Evolutionary conservation across 2,113 vertebrate species (phyloP), one percentile per base, ranked within the genome.

Genomic region (Pao palembangensis): DNA sequence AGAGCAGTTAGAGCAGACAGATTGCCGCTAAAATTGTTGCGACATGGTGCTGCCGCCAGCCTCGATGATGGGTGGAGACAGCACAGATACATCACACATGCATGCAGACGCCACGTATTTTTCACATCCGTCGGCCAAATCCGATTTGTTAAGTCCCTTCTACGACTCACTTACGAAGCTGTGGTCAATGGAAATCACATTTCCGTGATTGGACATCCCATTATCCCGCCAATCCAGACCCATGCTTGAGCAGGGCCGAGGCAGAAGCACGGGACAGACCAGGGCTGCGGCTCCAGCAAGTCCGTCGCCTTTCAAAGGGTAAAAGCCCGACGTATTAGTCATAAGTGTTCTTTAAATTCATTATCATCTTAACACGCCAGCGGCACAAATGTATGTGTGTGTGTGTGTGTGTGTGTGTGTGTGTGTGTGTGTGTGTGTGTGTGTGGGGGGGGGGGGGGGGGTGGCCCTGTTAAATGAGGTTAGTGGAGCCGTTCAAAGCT

Each of bases 311-410:
- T 87, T 90, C 85, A 89, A 89, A 90, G 89, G 86, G 90, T 90
- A 91, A 92, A 91, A 92, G 88, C 90, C 87, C 87, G 87, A 89
- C 85, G 89, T 89, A 89, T 91, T 91, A 88, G 88, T 90, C 85
- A 88, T 91, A 91, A 92, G 91, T 92, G 92, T 92, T 91, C 90
- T 88, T 90, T 92, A 93, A 92, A 93, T 92, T 92, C 87, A 92
- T 93, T 91, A 92, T 88, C 89, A 83, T 90, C 80, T 90, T 90
- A 85, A 86, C 87, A 76, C 87, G 84, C 84, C 80, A 81, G 87
- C 80, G 76, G 82, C 87, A 81, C 87, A 90, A 89, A 88, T 87
- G 88, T 90, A 15, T 44, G 43, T 44, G 43, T 44, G 43, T 44
- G 43, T 44, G 43, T 38, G 89, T 87, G 89, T 90, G 43, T 44